Conservation (phyloP, 2,797 vertebrate species). For the Halcyon chelicuti region DNA sequence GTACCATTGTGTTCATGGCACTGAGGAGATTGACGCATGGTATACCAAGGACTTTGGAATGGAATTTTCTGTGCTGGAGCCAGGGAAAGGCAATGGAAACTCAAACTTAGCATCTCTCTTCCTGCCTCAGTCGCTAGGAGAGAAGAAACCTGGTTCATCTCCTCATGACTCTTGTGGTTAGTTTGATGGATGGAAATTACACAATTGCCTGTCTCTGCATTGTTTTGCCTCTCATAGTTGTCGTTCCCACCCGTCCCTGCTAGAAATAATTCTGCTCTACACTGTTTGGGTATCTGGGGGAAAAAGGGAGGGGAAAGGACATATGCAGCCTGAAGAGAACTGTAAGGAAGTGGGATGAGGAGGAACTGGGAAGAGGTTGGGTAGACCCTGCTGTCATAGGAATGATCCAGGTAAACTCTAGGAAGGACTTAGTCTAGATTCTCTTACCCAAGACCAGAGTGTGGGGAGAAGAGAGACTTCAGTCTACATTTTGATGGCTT, state of each 20-base stretch:
- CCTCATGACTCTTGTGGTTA: not conserved
- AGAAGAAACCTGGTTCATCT: not conserved
- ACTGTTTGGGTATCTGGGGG: not conserved
- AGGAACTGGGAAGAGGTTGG: not conserved
- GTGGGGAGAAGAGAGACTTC: not conserved
- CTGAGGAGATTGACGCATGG: accelerated
- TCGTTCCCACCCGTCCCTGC: accelerated
- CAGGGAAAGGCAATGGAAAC: not conserved
- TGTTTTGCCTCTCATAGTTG: not conserved
- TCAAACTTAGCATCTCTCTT: not conserved
- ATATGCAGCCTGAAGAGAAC: not conserved
- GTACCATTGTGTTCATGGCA: accelerated
- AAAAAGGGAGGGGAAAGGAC: not conserved
- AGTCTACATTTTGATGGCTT: not conserved
- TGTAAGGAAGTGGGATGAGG: not conserved
- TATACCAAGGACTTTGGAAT: not conserved
- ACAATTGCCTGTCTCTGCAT: not conserved
- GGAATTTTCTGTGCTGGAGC: not conserved
- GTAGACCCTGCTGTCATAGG: not conserved
- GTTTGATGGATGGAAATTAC: not conserved
- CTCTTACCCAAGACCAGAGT: not conserved
- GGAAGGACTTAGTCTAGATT: not conserved
- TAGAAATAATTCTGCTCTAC: not conserved
- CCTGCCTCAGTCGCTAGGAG: not conserved
- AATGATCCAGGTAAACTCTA: not conserved